phyloP scores from a whole-genome alignment of 2,797 vertebrate genomes.

The Microctenopoma lineatum region DNA sequence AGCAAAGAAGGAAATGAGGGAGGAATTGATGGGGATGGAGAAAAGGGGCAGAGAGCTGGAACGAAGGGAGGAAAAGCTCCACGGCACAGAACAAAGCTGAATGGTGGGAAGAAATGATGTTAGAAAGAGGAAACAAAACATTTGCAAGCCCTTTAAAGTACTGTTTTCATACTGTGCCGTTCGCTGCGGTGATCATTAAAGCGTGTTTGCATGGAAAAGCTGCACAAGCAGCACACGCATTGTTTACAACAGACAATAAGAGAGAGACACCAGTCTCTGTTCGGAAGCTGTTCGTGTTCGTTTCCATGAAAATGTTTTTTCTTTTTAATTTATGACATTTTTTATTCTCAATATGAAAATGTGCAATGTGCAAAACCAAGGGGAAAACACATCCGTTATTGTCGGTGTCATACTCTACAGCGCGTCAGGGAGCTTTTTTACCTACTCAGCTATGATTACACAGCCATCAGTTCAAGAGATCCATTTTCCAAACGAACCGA shows the following conservation, averaged over 20 bases:
- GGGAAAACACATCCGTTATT: conserved; percentile 4
- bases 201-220: conserved; percentile 2
- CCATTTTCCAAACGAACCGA: conserved; percentile 61
- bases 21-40: conserved; percentile 35
- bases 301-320: no score
- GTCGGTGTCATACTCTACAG: conserved; percentile 6
- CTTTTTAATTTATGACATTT: neutral
- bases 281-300: neutral
- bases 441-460: conserved; percentile 33
- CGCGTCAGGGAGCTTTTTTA: conserved; percentile 12
- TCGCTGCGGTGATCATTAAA: neutral
- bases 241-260: neutral
- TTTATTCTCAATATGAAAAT: conserved; percentile 6
- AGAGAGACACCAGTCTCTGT: no score
- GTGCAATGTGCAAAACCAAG: neutral
- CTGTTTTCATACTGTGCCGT: neutral
- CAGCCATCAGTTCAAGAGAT: conserved; percentile 27
- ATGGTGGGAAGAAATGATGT: neutral
- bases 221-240: neutral
- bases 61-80: conserved; percentile 18
- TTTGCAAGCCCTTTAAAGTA: neutral
- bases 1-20: conserved; percentile 28
- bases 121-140: conserved; percentile 18
- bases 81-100: neutral
- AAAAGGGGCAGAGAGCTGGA: conserved; percentile 24